A percentile compares a stretch with the other conserved stretches of the same genome.
Evolutionary conservation across 2,797 vertebrate genomes (phyloP).

Genomic region (Rhabdophis nuchalis): DNA sequence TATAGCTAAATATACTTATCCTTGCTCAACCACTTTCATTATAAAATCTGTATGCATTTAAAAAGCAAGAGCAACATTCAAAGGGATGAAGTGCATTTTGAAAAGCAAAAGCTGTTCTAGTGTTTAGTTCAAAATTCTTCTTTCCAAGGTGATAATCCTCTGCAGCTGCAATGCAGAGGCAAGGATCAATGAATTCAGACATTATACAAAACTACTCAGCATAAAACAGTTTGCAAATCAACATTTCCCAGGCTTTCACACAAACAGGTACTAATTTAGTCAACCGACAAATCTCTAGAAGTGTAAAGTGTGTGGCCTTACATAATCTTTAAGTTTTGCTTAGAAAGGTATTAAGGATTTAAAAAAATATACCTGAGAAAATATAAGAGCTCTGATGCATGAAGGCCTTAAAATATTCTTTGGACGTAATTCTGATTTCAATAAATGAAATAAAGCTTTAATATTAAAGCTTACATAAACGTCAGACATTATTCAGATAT

Average conservation of each 20-base stretch:
- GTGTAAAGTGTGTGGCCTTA: not conserved
- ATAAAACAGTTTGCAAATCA: not conserved
- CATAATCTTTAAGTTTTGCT: not conserved
- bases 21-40: not conserved
- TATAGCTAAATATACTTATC: not conserved
- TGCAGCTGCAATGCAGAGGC: not conserved
- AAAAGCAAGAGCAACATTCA: not conserved
- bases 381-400: not conserved
- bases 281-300: not conserved
- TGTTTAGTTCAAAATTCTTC: not conserved
- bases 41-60: not conserved
- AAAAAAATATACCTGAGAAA: not conserved
- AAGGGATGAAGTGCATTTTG: not conserved
- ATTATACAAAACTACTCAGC: not conserved
- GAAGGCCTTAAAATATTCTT: not conserved
- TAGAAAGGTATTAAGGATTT: not conserved
- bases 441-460: not conserved
- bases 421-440: not conserved
- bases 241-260: not conserved
- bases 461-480: conserved; percentile 6
- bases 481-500: conserved; percentile 51
- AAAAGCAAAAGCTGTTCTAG: not conserved
- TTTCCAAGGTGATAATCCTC: not conserved
- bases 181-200: not conserved
- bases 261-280: not conserved